phyloP scores from a whole-genome alignment of 2,113 vertebrate species.

The Ornithorhynchus anatinus region DNA sequence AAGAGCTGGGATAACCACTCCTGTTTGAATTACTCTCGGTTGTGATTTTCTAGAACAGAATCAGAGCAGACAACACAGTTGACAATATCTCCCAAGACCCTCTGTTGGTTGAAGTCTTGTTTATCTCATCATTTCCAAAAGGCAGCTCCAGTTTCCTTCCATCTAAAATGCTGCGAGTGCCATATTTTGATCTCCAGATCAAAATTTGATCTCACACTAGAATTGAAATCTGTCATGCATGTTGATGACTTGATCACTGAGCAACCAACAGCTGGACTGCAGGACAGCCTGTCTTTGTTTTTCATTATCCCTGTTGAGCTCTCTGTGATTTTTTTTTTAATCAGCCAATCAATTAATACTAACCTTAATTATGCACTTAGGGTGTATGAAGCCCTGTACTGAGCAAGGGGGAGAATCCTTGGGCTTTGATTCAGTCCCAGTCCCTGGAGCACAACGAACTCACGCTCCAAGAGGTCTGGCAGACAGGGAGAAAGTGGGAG shows the following conservation, averaged over 20 bases:
- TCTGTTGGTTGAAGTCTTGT: neutral
- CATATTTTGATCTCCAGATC: neutral
- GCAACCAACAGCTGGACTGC: neutral
- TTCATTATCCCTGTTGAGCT: neutral
- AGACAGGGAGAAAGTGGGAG: no score
- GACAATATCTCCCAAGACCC: neutral
- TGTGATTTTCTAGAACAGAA: neutral
- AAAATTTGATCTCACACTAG: neutral
- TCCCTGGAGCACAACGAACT: no score
- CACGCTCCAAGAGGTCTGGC: no score
- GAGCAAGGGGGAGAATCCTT: no score
- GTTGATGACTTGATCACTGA: neutral
- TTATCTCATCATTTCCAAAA: neutral
- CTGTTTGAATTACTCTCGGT: neutral
- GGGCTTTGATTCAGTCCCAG: no score
- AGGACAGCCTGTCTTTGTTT: neutral
- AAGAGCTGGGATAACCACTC: constrained; percentile 1
- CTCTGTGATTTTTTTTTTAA: constrained; percentile 13
- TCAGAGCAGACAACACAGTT: neutral
- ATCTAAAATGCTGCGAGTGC: neutral
- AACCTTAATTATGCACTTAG: no score
- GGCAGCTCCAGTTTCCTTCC: neutral
- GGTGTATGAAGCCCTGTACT: no score
- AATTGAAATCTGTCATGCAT: neutral
- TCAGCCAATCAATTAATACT: no score